Base-by-base conservation (phyloP, 2,797 vertebrate genomes). In the Bradypus variegatus region DNA sequence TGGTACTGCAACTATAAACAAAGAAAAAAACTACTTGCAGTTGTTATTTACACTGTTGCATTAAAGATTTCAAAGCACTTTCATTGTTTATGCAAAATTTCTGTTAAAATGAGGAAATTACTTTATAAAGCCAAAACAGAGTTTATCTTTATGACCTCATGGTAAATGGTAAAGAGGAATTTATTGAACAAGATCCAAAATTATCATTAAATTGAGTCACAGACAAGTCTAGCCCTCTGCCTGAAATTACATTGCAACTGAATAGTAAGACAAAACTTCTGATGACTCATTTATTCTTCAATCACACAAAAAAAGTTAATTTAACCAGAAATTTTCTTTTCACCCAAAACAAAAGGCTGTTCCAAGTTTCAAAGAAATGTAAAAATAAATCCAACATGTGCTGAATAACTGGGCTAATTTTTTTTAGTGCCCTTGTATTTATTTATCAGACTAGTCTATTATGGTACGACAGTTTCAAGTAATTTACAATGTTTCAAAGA, bases 251-350 rank as follows among this genome's bases (percentile, higher is more conserved):
- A 62, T 16, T 86, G 41, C 70, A 80, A 16, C 11, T 72, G 48
- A 92, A 31, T 23, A 58, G 19, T 3, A 81, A 92, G 50, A 41
- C 6, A 85, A 75, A 14, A 72, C 9, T 82, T 65, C 41, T 79
- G 45, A 77, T 62, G n/a, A 64, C 19, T 25, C 13, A 11, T 75
- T 85, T 55, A 90, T 16, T 6, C 33, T 91, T 67, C 83, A 88
- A 84, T 1, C 16, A 58, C 21, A 75, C 16, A 48, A 50, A 27
- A 77, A 70, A 70, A 72, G 65, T 25, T n/a, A 60, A 83, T 69
- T 62, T 79, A 80, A 88, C n/a, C 11, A 23, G 23, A 84, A 86
- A 64, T 60, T 86, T 91, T 91, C 72, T 93, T 91, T 94, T 69
- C 31, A 73, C 60, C 31, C 33, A 45, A 93, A 82, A 91, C 18